phyloP scores from a whole-genome alignment of 2,113 vertebrate genomes.

The Isurus oxyrinchus region DNA sequence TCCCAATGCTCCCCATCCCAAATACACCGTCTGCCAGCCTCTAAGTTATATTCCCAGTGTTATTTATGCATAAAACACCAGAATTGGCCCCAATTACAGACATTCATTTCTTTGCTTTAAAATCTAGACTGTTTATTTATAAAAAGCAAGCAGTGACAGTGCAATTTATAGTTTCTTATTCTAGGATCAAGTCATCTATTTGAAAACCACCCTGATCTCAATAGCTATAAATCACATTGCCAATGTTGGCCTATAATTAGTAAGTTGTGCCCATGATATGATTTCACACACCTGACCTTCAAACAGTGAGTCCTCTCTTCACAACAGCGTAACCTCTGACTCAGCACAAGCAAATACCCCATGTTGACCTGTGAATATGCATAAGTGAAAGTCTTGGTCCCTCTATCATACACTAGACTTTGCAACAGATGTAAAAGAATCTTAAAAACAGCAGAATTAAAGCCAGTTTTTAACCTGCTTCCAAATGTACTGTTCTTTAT shows the following conservation, averaged over 20 bases:
- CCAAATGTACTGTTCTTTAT: too few relatives aligned
- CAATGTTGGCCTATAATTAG: not conserved
- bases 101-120: not conserved
- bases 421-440: not conserved
- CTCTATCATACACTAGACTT: not conserved
- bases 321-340: not conserved
- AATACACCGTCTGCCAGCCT: not conserved
- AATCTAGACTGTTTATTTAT: not conserved
- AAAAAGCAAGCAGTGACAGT: not conserved
- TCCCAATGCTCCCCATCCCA: not conserved
- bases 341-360: not conserved
- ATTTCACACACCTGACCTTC: not conserved
- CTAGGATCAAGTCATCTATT: not conserved
- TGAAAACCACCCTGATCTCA: not conserved
- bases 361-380: not conserved
- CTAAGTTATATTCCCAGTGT: not conserved
- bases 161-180: not conserved
- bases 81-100: not conserved
- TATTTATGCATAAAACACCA: not conserved
- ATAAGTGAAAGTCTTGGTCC: not conserved
- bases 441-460: not conserved
- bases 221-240: not conserved
- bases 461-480: too few relatives aligned
- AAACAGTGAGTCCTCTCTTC: not conserved
- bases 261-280: not conserved